These are phyloP conservation scores for Plebejus melissa DNA, from an alignment of 2,888 invertebrate species.

Conservation along the genomic window DNA sequence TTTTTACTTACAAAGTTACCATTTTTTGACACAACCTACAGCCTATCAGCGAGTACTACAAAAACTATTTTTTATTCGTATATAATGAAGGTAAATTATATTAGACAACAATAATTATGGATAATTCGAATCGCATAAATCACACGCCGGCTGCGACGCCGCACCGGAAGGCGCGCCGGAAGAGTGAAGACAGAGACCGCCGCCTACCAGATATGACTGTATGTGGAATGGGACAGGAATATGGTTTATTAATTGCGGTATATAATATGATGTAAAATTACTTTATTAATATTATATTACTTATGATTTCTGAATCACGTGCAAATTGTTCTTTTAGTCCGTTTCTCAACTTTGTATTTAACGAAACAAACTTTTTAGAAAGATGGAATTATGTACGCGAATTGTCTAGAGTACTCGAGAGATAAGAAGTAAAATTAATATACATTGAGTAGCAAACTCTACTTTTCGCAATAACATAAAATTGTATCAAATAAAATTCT, in stretches of 20 bases:
- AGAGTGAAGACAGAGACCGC: conserved; percentile 45
- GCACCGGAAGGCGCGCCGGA: conserved; percentile 63
- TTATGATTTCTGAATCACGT: too few relatives aligned
- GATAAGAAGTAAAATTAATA: too few relatives aligned
- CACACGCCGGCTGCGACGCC: conserved; percentile 62
- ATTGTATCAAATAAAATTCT: too few relatives aligned
- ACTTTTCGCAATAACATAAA: too few relatives aligned
- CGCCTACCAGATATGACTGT: conserved; percentile 44
- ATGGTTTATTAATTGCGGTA: not conserved
- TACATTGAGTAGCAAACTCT: too few relatives aligned
- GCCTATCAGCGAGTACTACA: not conserved
- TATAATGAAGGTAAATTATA: conserved; percentile 43
- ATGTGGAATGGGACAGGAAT: not conserved
- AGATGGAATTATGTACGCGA: too few relatives aligned
- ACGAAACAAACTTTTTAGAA: too few relatives aligned
- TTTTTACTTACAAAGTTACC: not conserved
- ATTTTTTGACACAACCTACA: not conserved
- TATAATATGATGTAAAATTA: not conserved
- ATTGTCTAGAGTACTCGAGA: too few relatives aligned
- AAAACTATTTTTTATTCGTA: conserved; percentile 21
- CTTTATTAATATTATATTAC: not conserved
- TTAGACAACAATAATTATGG: conserved; percentile 59
- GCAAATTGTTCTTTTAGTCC: too few relatives aligned
- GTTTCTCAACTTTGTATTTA: too few relatives aligned
- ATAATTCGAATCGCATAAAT: conserved; percentile 71